These are phyloP conservation scores for Piscicola geometra DNA, from an alignment of 2,888 invertebrate species.

Conservation along the genomic window DNA sequence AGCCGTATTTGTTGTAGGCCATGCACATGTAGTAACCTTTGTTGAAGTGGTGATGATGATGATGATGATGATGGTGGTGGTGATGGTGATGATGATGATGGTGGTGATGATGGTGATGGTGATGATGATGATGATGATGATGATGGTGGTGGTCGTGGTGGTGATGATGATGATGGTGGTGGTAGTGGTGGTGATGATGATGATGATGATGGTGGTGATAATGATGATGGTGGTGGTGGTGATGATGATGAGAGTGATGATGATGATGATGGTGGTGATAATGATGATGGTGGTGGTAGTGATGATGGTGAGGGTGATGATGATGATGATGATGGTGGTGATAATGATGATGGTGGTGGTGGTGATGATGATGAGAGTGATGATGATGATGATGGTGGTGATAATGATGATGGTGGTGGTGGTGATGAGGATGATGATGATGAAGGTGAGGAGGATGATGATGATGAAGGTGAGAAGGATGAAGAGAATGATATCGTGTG, in stretches of 20 bases:
- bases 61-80: slow-evolving; percentile 21
- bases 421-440: no score
- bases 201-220: slow-evolving; percentile 28
- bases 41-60: slow-evolving; percentile 9
- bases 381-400: slow-evolving; percentile 25
- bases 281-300: no score
- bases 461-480: neutral
- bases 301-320: no score
- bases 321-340: slow-evolving; percentile 31
- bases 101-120: slow-evolving; percentile 15
- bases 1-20: slow-evolving; percentile 30
- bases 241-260: neutral
- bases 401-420: slow-evolving; percentile 23
- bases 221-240: slow-evolving; percentile 18
- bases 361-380: slow-evolving; percentile 23
- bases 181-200: slow-evolving; percentile 1
- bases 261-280: neutral
- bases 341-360: slow-evolving; percentile 21
- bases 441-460: no score
- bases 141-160: no score
- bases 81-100: slow-evolving; percentile 17
- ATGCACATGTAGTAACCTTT: slow-evolving; percentile 32
- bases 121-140: slow-evolving; percentile 12
- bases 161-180: no score
- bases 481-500: neutral